These are phyloP conservation scores for Bos indicus DNA, from an alignment of 2,113 vertebrate genomes.

Conservation along the genomic window DNA sequence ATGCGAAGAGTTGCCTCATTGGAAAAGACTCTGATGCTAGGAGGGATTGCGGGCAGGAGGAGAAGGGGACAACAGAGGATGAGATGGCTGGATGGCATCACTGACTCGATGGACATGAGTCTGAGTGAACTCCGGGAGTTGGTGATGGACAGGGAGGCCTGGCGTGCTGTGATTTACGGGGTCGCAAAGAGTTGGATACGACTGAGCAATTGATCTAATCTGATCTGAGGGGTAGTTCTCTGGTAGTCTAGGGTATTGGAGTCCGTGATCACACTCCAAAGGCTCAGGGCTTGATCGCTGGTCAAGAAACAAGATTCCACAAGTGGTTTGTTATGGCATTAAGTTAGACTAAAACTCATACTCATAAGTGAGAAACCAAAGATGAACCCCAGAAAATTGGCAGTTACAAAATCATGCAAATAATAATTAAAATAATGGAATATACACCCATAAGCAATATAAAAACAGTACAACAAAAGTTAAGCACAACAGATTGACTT, in stretches of 20 bases:
- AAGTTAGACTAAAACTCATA: neutral
- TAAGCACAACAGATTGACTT: neutral
- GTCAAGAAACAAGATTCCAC: neutral
- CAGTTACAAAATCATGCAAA: neutral
- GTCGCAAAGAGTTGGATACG: fast-evolving
- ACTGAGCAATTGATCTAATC: too few species aligned
- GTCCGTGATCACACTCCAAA: neutral
- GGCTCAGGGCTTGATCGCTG: neutral
- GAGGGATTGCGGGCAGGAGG: too few species aligned
- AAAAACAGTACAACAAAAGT: neutral
- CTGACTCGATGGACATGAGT: too few species aligned
- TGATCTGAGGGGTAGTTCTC: neutral
- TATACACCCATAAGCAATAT: neutral
- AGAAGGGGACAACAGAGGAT: too few species aligned
- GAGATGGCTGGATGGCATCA: too few species aligned
- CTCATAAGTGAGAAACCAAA: neutral
- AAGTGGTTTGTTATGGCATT: neutral
- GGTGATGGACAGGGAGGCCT: neutral
- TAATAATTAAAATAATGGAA: neutral
- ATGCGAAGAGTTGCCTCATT: too few species aligned
- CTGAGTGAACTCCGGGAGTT: too few species aligned
- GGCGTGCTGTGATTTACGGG: too few species aligned
- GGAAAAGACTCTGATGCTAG: too few species aligned
- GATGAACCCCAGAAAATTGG: neutral
- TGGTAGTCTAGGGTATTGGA: neutral